These are phyloP conservation scores for Dolichotis patagonum DNA, from an alignment of 2,113 vertebrate species.

Conservation along the genomic window DNA sequence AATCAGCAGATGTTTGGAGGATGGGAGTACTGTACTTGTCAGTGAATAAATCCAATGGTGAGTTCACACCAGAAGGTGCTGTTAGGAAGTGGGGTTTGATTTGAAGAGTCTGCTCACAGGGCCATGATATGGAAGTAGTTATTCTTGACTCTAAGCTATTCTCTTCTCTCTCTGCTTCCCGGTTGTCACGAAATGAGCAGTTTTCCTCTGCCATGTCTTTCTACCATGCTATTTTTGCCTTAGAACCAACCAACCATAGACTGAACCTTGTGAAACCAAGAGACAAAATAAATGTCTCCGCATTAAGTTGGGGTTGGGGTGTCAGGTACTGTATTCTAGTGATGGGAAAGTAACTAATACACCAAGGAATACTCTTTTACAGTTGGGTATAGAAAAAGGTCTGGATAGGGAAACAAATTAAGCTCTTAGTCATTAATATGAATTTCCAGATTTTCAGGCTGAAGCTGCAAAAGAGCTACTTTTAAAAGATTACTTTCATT, in stretches of 20 bases:
- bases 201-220: background rate
- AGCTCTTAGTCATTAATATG: constrained; percentile 57
- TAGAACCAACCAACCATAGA: background rate
- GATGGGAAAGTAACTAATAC: background rate
- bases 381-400: background rate
- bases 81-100: background rate
- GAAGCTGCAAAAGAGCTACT: background rate
- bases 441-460: constrained; percentile 17
- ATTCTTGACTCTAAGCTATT: background rate
- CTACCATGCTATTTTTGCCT: background rate
- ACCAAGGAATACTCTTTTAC: constrained; percentile 3
- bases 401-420: constrained; percentile 61
- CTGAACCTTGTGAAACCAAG: background rate
- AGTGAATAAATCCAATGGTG: background rate
- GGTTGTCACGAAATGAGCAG: background rate
- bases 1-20: background rate
- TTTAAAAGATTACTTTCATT: background rate
- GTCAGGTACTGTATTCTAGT: background rate
- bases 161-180: background rate
- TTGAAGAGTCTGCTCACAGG: background rate
- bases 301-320: background rate
- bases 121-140: background rate
- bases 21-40: background rate
- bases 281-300: background rate
- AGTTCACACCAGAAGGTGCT: background rate